Percentiles rank a stretch among this genome's conserved stretches.
Evolutionary conservation across 92 coral and sea anemone genomes (phyloP).

Genomic region (Isaurus tuberculatus): DNA sequence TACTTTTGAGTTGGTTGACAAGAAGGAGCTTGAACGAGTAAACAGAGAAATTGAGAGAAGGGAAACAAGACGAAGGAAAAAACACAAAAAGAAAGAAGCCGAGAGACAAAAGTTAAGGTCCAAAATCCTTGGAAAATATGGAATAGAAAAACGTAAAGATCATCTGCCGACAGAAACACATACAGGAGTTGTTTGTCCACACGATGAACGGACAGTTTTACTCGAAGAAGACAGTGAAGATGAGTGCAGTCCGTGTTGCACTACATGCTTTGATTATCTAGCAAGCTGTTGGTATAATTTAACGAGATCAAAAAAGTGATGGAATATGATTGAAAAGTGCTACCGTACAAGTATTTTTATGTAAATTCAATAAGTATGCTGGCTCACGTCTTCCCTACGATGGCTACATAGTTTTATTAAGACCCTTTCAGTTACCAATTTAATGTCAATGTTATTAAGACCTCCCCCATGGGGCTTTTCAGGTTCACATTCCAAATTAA

Average conservation of each 20-base stretch:
- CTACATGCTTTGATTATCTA: conserved; percentile 51
- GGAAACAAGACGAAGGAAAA: conserved; percentile 64
- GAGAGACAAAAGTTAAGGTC: conserved; percentile 63
- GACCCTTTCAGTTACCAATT: too few species aligned
- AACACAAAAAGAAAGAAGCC: conserved; percentile 60
- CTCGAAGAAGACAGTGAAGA: conserved; percentile 68
- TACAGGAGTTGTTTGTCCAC: conserved; percentile 60
- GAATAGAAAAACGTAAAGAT: conserved; percentile 75
- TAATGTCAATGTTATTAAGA: too few species aligned
- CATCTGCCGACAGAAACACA: conserved; percentile 75
- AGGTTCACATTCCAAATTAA: too few species aligned
- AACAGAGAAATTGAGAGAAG: conserved; percentile 66
- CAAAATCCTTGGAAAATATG: conserved; percentile 74
- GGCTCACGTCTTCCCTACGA: too few species aligned
- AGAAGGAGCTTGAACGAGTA: conserved; percentile 70
- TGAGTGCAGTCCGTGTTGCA: conserved; percentile 50
- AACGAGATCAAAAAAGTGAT: neutral
- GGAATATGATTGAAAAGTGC: neutral
- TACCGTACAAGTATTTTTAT: too few species aligned
- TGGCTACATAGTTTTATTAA: too few species aligned
- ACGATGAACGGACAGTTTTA: conserved; percentile 67
- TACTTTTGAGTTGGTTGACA: conserved; percentile 54
- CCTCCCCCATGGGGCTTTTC: too few species aligned
- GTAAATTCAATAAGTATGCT: too few species aligned
- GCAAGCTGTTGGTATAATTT: conserved; percentile 5